Conservation (phyloP, 2,113 vertebrate species). For the Dolichallabes microphthalmus region DNA sequence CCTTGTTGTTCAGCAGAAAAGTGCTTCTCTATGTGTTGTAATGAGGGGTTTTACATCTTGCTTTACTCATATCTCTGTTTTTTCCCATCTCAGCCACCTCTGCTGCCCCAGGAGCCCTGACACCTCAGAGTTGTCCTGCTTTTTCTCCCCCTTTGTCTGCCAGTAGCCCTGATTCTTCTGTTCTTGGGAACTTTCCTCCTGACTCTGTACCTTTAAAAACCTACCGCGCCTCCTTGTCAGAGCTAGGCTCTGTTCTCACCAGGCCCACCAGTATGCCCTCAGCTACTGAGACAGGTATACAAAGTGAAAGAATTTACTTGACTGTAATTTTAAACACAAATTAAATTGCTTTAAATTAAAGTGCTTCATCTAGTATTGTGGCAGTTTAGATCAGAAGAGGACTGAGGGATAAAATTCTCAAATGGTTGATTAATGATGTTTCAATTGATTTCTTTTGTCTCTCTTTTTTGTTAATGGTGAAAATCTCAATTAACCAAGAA, state of each 20-base stretch:
- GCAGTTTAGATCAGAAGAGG: not conserved
- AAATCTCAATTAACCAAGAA: not conserved
- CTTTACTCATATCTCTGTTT: slow-evolving; percentile 3
- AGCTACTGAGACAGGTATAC: slow-evolving; percentile 71
- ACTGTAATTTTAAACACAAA: not conserved
- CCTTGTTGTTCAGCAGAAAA: not conserved
- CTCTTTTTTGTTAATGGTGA: not conserved
- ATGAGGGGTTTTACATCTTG: not conserved
- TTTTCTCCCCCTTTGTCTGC: slow-evolving; percentile 23
- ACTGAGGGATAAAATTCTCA: not conserved
- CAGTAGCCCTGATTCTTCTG: slow-evolving; percentile 41
- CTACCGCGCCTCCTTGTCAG: slow-evolving; percentile 43
- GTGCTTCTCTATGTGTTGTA: not conserved
- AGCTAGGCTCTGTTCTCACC: slow-evolving; percentile 56
- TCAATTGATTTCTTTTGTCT: not conserved
- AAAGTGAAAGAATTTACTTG: not conserved
- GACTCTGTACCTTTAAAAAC: slow-evolving; percentile 47
- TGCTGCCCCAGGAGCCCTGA: slow-evolving; percentile 38
- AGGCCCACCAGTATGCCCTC: slow-evolving; percentile 71
- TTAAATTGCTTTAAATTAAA: too few species aligned
- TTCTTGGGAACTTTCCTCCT: slow-evolving; percentile 50
- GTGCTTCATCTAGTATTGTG: not conserved
- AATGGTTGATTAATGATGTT: not conserved
- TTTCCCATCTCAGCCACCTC: slow-evolving; percentile 46
- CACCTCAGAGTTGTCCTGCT: slow-evolving; percentile 52